Base-by-base conservation (phyloP, 2,113 vertebrate genomes). In the Stigmatopora nigra region DNA sequence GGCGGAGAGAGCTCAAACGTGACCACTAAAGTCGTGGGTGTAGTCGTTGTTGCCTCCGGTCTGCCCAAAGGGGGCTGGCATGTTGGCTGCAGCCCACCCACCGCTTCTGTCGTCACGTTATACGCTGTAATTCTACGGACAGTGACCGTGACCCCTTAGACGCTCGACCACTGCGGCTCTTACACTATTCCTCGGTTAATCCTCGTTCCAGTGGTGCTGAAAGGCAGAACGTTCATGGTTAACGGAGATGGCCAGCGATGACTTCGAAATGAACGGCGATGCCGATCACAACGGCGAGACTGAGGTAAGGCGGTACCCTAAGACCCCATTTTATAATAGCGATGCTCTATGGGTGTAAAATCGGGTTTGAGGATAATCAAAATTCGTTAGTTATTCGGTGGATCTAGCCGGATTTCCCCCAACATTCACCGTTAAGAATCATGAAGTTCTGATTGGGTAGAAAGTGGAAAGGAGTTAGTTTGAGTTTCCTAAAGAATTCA, bases 241-340 rank as follows among this genome's bases (percentile, higher is more conserved):
- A 31, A 31, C 63, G 47, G 47, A 60, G 3, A 83, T 90, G 89
- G 75, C 81, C 3, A 55, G 78, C 14, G 89, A 87, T 25, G 45
- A 56, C 56, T 46, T 89, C 17, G 87, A 89, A 61, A 80, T 92
- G 82, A 88, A 87, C 77, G 85, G 86, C 11, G 78, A 64, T 64
- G 72, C 71, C n/a, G 82, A 75, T 58, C 56, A 62, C 56, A 58
- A 64, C 51, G 69, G 71, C 10, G 80, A 73, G 1, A n/a, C 22
- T 31, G 87, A 83, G 88, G 91, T 92, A 70, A 84, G 75, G 49
- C 53, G 16, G 7, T 68, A 19, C 46, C 48, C 22, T 52, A 52
- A 49, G 31, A n/a, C 15, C 56, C 2, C 35, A 8, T 51, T 10
- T n/a, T 36, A 17, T 19, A 60, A 31, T 20, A 14, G 20, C 14